Conservation (phyloP, 64 coral and sea anemone species). For the Dendronephthya gigantea region DNA sequence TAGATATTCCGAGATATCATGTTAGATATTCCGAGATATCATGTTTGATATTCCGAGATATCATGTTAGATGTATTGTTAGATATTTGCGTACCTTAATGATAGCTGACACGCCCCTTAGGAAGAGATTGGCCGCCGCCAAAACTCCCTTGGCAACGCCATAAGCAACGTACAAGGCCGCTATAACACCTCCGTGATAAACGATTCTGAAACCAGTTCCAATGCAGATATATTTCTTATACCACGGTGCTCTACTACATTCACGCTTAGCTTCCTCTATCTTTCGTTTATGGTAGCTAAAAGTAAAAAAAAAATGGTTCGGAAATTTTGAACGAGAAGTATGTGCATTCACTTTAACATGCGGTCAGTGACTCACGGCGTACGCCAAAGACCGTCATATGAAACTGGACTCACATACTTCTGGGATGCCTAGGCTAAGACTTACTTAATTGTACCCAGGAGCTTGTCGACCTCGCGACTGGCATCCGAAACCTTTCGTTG, state of each 20-base stretch:
- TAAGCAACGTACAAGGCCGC: background rate
- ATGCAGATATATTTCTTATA: background rate
- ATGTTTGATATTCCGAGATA: background rate
- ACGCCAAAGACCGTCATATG: no score
- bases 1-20: no score
- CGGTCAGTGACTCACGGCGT: no score
- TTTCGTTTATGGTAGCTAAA: background rate
- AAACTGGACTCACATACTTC: no score
- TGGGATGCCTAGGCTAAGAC: no score
- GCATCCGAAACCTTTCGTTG: background rate
- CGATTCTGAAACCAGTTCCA: background rate
- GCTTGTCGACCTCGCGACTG: background rate
- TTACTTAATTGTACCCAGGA: background rate
- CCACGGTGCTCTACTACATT: background rate
- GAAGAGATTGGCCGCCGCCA: background rate
- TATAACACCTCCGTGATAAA: background rate
- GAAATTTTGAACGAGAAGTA: background rate
- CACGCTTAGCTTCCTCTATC: background rate
- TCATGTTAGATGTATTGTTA: no score
- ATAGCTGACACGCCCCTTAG: background rate
- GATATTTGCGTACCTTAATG: background rate
- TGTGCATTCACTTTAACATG: no score
- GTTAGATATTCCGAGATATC: no score
- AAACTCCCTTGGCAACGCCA: background rate
- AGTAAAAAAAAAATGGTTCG: background rate